Evolutionary conservation across 23 tunicate genomes (phyloP).

Genomic region (Trididemnum nubilum): DNA sequence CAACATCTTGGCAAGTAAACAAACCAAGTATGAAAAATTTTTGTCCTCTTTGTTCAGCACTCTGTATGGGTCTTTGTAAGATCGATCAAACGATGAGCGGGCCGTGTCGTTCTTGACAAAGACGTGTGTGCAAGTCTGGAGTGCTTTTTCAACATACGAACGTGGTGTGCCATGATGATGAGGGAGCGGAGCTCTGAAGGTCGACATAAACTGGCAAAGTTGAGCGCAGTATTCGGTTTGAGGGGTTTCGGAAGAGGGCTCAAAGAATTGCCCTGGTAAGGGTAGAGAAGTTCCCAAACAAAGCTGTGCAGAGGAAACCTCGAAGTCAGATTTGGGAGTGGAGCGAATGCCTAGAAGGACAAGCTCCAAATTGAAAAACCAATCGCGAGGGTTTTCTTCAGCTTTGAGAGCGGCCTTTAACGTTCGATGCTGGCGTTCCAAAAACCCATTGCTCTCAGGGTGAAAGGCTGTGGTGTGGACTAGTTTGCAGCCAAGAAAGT

Average conservation of each 20-base stretch:
- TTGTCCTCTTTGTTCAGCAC: not conserved
- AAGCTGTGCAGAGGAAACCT: not conserved
- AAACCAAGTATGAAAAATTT: not conserved
- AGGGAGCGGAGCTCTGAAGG: not conserved
- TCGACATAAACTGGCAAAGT: not conserved
- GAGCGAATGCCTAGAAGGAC: not conserved
- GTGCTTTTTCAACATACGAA: no score
- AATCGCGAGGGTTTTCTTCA: not conserved
- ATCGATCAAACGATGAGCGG: not conserved
- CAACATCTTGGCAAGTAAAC: not conserved
- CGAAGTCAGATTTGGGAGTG: not conserved
- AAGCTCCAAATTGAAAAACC: not conserved
- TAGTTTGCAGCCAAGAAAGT: not conserved
- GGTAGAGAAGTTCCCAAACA: not conserved
- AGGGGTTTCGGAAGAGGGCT: not conserved
- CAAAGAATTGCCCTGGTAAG: not conserved
- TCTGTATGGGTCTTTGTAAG: not conserved
- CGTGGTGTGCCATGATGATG: no score
- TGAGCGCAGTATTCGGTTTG: not conserved
- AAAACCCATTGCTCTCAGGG: not conserved
- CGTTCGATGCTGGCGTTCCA: not conserved
- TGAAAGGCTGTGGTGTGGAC: not conserved
- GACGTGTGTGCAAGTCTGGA: no score
- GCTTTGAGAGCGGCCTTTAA: not conserved
- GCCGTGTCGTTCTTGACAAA: not conserved